phyloP scores from a whole-genome alignment of 2,888 invertebrate species.

The Watsonalla cultraria region DNA sequence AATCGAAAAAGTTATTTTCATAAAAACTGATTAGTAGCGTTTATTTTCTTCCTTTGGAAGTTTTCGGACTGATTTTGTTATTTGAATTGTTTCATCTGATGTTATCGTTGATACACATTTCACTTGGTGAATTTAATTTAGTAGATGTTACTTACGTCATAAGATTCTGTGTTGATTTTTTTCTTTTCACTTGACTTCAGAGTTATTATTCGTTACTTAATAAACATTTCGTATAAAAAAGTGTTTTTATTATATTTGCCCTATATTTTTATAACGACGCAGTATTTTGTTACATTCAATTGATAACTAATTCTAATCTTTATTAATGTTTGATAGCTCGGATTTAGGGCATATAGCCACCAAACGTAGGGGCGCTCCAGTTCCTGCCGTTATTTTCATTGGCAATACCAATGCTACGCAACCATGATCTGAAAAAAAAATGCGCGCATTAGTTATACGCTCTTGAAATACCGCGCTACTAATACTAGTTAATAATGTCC shows the following conservation, averaged over 20 bases:
- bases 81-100: no score
- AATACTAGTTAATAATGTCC: no score
- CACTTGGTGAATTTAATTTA: no score
- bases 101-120: conserved; percentile 5
- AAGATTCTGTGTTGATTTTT: no score
- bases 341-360: conserved; percentile 69
- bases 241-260: no score
- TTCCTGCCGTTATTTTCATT: conserved; percentile 81
- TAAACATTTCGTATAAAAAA: no score
- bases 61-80: neutral
- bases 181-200: no score
- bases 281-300: no score
- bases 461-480: no score
- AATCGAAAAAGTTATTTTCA: conserved; percentile 33
- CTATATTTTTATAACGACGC: no score
- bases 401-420: conserved; percentile 79
- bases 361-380: conserved; percentile 81
- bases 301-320: neutral
- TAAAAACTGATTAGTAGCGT: conserved; percentile 5
- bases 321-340: neutral
- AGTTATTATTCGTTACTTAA: no score
- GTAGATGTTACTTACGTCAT: no score
- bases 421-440: conserved; percentile 53
- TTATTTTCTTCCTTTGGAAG: neutral
- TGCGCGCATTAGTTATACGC: neutral